Evolutionary conservation across 2,113 vertebrate genomes (phyloP).

Genomic region (Thamnophis sirtalis): DNA sequence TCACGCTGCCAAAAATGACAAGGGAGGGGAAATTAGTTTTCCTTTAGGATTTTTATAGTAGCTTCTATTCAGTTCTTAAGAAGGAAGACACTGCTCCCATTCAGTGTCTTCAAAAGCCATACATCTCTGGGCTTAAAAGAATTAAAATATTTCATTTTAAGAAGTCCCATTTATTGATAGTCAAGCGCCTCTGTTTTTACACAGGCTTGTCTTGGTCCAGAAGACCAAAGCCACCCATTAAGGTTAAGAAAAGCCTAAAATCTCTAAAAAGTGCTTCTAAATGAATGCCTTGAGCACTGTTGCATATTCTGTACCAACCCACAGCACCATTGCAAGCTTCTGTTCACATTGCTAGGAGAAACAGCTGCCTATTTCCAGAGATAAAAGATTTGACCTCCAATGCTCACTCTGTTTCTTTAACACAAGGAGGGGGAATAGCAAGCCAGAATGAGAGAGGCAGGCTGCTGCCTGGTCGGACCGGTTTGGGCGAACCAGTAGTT

Average conservation of each 20-base stretch:
- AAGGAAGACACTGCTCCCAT: background rate
- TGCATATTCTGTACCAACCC: background rate
- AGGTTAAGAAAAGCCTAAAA: background rate
- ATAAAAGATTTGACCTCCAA: background rate
- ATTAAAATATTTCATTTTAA: background rate
- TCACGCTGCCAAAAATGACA: background rate
- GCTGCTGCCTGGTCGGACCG: no score
- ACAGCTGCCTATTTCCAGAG: background rate
- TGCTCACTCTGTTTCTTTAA: background rate
- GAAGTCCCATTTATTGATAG: background rate
- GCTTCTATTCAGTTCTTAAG: background rate
- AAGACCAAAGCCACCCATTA: background rate
- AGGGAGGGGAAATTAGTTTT: background rate
- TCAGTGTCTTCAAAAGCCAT: background rate
- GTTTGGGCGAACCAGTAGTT: no score
- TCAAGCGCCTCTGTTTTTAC: background rate
- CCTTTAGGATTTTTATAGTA: background rate
- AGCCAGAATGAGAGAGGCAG: background rate
- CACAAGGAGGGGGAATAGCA: background rate
- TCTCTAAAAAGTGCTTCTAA: background rate
- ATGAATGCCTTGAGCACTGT: background rate
- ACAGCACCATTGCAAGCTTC: background rate
- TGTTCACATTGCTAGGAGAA: background rate
- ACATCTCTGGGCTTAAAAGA: background rate
- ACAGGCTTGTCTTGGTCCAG: background rate